phyloP scores from a whole-genome alignment of 1,140 invertebrate genomes.

The Papilio dardanus region DNA sequence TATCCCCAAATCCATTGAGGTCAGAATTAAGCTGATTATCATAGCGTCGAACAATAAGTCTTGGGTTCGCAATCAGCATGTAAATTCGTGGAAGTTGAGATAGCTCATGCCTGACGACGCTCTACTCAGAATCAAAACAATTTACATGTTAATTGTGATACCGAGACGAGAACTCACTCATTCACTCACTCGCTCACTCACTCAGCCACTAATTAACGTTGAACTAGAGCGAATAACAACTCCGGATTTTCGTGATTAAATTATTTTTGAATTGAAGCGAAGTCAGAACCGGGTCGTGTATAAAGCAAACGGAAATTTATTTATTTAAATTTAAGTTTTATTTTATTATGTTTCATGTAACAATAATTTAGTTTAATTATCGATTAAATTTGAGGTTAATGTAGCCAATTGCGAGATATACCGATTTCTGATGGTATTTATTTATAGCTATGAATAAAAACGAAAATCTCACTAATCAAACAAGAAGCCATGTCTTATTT shows the following conservation, averaged over 20 bases:
- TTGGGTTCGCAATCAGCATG: constrained; percentile 80
- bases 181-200: constrained; percentile 49
- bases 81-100: constrained; percentile 80
- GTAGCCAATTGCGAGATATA: too few species aligned
- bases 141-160: constrained; percentile 79
- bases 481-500: too few species aligned
- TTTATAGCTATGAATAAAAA: too few species aligned
- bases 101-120: constrained; percentile 77
- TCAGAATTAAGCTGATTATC: constrained; percentile 18
- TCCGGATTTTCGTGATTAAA: constrained; percentile 31
- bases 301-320: background rate
- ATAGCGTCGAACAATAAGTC: constrained; percentile 67
- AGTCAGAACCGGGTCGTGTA: constrained; percentile 12
- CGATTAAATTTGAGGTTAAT: too few species aligned
- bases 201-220: constrained; percentile 47
- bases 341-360: background rate
- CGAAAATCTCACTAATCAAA: too few species aligned
- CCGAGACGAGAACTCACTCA: constrained; percentile 62
- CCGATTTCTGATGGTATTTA: too few species aligned
- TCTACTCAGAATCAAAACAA: constrained; percentile 78
- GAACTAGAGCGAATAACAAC: constrained; percentile 24
- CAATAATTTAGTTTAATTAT: too few species aligned
- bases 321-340: constrained; percentile 7
- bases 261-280: constrained; percentile 29
- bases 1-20: background rate